phyloP scores from a whole-genome alignment of 2,113 vertebrate genomes.

The Cottus gobio region DNA sequence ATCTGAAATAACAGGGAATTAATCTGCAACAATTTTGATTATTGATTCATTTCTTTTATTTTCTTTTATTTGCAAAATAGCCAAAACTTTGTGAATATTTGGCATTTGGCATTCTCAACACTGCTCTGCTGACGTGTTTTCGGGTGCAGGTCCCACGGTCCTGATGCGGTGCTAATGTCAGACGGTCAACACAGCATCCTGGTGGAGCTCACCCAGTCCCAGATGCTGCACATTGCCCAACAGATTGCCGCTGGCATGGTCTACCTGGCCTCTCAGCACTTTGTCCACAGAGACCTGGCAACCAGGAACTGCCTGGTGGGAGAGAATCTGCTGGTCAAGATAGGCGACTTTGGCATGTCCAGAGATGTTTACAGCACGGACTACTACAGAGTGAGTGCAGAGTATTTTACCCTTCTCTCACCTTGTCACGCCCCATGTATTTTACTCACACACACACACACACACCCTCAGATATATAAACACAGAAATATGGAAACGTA shows the following conservation, averaged over 20 bases:
- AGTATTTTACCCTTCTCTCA: not conserved
- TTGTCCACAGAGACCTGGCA: conserved; percentile 97
- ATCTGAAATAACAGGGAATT: not conserved
- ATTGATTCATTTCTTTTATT: not conserved
- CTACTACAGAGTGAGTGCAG: conserved; percentile 92
- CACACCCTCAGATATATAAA: conserved; percentile 22
- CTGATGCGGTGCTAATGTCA: conserved; percentile 95
- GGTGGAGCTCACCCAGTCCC: conserved; percentile 94
- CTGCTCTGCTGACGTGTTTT: not conserved
- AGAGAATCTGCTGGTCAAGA: conserved; percentile 97
- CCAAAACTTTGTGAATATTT: not conserved
- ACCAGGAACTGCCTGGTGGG: conserved; percentile 98
- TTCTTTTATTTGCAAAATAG: not conserved
- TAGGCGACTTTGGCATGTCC: conserved; percentile 99
- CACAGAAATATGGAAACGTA: conserved; percentile 51
- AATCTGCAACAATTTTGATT: not conserved
- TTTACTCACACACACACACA: not conserved
- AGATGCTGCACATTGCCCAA: conserved; percentile 98
- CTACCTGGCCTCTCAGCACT: conserved; percentile 98
- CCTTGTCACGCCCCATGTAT: not conserved
- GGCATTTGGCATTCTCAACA: not conserved
- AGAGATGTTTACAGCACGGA: conserved; percentile 99
- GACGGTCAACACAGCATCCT: conserved; percentile 90
- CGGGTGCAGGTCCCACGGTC: conserved; percentile 91
- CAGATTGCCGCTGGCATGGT: conserved; percentile 99